Evolutionary conservation across 2,888 invertebrate genomes (phyloP).

Genomic region (Eilema sororculum): DNA sequence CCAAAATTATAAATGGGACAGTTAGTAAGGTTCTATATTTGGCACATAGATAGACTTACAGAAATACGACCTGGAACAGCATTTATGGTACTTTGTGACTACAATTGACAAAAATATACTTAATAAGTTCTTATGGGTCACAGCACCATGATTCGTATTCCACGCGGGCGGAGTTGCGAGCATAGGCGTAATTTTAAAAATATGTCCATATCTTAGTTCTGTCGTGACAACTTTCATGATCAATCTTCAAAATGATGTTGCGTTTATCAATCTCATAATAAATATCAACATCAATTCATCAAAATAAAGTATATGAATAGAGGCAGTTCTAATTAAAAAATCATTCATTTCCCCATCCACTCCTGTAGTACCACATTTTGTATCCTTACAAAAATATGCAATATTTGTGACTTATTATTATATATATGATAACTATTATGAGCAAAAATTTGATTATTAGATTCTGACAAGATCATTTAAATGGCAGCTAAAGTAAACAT

Average conservation of each 20-base stretch:
- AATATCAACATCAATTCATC: neutral
- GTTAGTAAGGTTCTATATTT: neutral
- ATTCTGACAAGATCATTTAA: conserved; percentile 56
- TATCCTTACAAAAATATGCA: neutral
- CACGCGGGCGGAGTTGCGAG: neutral
- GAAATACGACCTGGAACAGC: neutral
- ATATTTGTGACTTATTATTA: neutral
- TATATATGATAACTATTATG: conserved; percentile 5
- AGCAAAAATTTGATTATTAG: conserved; percentile 11
- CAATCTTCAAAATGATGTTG: neutral
- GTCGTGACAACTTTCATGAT: no score
- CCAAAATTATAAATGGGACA: neutral
- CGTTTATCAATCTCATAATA: neutral
- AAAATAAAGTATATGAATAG: neutral
- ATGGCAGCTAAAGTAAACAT: conserved; percentile 56
- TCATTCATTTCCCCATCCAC: neutral
- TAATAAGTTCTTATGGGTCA: neutral
- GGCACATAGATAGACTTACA: neutral
- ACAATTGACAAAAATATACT: neutral
- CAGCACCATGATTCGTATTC: conserved; percentile 4
- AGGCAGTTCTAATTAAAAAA: neutral
- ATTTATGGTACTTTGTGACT: neutral
- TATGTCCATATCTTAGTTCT: neutral
- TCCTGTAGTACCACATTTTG: neutral
- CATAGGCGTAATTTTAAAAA: neutral